Base-by-base conservation (phyloP, 2,113 vertebrate genomes). In the Desmodus rotundus region DNA sequence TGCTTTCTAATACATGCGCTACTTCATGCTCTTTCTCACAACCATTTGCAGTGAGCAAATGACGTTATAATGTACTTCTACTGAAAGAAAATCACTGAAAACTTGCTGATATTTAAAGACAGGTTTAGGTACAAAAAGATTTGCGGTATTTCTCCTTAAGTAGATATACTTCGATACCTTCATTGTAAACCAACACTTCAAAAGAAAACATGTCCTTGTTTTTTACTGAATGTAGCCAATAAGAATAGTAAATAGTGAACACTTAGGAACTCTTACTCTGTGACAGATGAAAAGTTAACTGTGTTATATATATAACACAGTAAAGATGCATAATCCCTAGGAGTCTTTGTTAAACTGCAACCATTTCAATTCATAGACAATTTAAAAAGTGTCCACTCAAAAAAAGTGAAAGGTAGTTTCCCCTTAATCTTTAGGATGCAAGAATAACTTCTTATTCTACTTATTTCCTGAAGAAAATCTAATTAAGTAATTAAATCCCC, bases 401-500 rank as follows among this genome's bases (percentile, higher is more conserved):
- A 74, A 33, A 56, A 82, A 72, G 15, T 74, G 58, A 84, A 96
- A 70, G 14, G 20, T 31, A 68, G 54, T 72, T 92, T 93, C 70
- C 45, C 36, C 19, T 38, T 87, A 68, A 54, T 50, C 38, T 91
- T 91, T 88, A 87, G 70, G 24, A 80, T 13, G 74, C 3, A 47
- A 87, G 41, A 87, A 73, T 68, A 84, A 91, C 67, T 91, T 65
- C 11, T 78, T 56, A 28, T 72, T 70, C 12, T 87, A 31, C 6
- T 50, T 89, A 89, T 87, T 87, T 97, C 16, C 45, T 91, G n/a
- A 84, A 87, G 82, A 96, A 93, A 97, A 84, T 61, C 1, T 52
- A 96, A 78, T 91, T 93, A 77, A 89, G 24, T 85, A 78, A 43
- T 70, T 61, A 83, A 91, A 72, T 58, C 15, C 56, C 65, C 47